phyloP scores from a whole-genome alignment of 2,113 vertebrate species.

The Pithys albifrons region DNA sequence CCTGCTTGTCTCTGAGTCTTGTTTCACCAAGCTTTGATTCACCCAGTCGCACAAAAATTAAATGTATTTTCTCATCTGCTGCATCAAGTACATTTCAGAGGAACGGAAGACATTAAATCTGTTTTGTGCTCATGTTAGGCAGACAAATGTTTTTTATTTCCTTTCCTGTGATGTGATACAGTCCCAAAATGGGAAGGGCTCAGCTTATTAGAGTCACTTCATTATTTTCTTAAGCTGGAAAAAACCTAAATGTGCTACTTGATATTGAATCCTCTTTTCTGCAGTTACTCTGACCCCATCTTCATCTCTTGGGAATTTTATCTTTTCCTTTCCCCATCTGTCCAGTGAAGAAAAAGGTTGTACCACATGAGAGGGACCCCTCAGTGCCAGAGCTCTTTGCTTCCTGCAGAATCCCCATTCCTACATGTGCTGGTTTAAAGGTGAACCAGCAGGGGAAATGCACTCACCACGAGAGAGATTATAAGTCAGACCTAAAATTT shows the following conservation, averaged over 20 bases:
- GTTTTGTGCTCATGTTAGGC: not conserved
- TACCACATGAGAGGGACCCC: not conserved
- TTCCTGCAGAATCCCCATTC: not conserved
- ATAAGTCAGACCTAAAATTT: too few relatives aligned
- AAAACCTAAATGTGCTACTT: not conserved
- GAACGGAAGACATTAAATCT: not conserved
- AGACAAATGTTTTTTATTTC: conserved; percentile 52
- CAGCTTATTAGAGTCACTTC: not conserved
- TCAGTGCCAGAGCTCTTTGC: not conserved
- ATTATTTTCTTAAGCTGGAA: not conserved
- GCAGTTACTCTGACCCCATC: not conserved
- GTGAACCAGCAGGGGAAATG: too few relatives aligned
- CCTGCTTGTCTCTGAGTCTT: not conserved
- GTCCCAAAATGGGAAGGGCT: conserved; percentile 1
- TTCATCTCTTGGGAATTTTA: not conserved
- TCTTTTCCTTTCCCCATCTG: not conserved
- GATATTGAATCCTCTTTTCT: not conserved
- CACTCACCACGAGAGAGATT: too few relatives aligned
- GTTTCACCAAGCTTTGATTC: not conserved
- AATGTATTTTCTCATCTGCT: not conserved
- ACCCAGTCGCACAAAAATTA: not conserved
- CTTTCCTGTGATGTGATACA: conserved; percentile 27
- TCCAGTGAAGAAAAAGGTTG: not conserved
- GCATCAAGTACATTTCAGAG: not conserved
- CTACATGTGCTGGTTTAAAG: too few relatives aligned